Evolutionary conservation across 2,888 invertebrate genomes (phyloP), one percentile per base, ranked within the genome.

Genomic region (Orchesellides sinensis): DNA sequence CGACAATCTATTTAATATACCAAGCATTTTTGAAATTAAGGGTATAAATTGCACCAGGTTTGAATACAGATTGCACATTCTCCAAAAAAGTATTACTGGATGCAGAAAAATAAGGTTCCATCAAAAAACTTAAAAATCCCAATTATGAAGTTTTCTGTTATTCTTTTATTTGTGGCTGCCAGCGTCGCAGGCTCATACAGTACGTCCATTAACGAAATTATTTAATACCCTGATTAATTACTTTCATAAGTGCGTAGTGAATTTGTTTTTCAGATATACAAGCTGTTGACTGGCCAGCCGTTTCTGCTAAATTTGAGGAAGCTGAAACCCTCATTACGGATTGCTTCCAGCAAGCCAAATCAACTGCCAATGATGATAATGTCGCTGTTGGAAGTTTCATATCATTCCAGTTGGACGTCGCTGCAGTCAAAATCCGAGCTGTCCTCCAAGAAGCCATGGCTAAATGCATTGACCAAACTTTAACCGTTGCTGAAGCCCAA

Each of bases 331-430:
- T 25, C 1, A 29, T 72, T 29, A 59, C 47, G 19, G n/a, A 52
- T 1, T 45, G 56, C 27, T 1, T 56, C 32, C 6, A 21, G 3
- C 14, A 40, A 0, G 23, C 65, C 52, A 74, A 52, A 52, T 14
- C 21, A 14, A 52, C 25, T 12, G 74, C 65, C 35, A 40, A 32
- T 25, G 40, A 35, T 8, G 75, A 75, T 40, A 75, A 75, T 47
- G 47, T 45, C 5, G n/a, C n/a, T 10, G 69, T 78, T 23, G 78
- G 61, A 59, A 10, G 5, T 5, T 17, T 0, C 23, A 32, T 78
- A n/a, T 35, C 17, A 14, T 1, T 17, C 14, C 17, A 61, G 23
- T 21, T 78, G 8, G 69, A 69, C 49, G 61, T n/a, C 5, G 78
- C 69, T 45, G 78, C 69, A 10, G 52, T 17, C 23, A 29, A 47